phyloP scores from a whole-genome alignment of 2,797 vertebrate species.

The Falco novaeseelandiae region DNA sequence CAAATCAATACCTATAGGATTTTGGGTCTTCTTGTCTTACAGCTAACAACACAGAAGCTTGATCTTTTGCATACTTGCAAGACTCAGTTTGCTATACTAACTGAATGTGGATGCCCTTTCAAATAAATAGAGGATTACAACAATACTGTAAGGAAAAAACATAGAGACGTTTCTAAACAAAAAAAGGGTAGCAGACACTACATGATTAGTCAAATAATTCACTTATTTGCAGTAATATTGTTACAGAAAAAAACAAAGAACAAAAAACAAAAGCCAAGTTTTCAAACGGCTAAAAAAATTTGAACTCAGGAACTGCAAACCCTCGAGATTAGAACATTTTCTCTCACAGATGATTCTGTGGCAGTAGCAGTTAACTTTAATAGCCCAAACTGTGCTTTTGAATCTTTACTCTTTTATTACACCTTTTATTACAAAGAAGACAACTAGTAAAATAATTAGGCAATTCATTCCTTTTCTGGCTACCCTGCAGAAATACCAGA shows the following conservation, averaged over 20 bases:
- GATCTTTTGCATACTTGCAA: background rate
- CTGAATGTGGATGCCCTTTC: background rate
- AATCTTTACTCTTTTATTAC: slow-evolving; percentile 23
- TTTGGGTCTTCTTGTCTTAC: background rate
- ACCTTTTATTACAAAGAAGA: slow-evolving; percentile 30
- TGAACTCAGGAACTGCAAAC: background rate
- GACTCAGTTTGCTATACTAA: background rate
- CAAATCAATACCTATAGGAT: background rate
- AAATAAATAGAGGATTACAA: background rate
- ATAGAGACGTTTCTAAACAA: background rate
- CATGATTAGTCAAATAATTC: background rate
- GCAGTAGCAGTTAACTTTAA: slow-evolving; percentile 30
- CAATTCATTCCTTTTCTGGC: slow-evolving; percentile 16
- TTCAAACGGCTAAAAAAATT: background rate
- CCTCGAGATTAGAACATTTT: background rate
- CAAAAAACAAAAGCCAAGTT: background rate
- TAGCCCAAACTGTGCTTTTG: background rate
- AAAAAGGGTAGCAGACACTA: background rate
- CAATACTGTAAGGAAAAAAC: background rate
- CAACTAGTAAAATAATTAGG: slow-evolving; percentile 47
- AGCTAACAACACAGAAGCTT: background rate
- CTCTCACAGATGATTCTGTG: background rate
- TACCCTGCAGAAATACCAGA: slow-evolving; percentile 28
- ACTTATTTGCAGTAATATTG: background rate
- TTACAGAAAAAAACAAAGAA: background rate